Conservation (phyloP, 2,797 vertebrate genomes). For the Pantherophis vulpinus region DNA sequence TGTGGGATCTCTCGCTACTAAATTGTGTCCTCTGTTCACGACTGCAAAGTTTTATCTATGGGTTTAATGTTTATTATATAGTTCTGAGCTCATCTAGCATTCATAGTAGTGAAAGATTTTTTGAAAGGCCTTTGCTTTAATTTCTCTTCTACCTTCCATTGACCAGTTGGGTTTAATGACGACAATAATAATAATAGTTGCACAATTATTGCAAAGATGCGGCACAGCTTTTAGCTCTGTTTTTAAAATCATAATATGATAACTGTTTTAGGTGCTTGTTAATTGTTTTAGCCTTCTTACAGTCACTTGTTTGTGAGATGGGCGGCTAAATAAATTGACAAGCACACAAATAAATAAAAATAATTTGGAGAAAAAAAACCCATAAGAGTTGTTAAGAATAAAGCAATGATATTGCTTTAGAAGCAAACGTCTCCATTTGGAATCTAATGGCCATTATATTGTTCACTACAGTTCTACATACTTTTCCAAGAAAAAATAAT, state of each 20-base stretch:
- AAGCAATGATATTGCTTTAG: conserved; percentile 39
- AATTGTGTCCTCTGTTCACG: conserved; percentile 40
- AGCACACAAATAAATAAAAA: background rate
- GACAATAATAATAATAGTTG: background rate
- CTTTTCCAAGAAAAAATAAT: conserved; percentile 61
- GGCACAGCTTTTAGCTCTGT: background rate
- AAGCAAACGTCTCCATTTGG: conserved; percentile 45
- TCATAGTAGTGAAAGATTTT: background rate
- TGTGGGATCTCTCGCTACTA: background rate
- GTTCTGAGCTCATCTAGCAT: background rate
- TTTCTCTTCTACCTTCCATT: background rate
- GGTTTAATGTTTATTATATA: conserved; percentile 60
- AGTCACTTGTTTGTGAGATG: background rate
- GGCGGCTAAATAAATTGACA: background rate
- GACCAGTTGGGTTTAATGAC: background rate
- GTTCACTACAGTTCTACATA: conserved; percentile 58
- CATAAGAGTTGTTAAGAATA: background rate
- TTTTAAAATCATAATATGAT: background rate
- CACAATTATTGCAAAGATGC: background rate
- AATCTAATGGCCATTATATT: conserved; percentile 51
- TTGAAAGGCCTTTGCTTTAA: background rate
- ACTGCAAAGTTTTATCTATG: conserved; percentile 50
- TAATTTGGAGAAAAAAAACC: background rate
- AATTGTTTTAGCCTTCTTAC: background rate
- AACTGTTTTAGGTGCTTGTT: background rate